phyloP scores from a whole-genome alignment of 2,113 vertebrate genomes.

The Ictalurus punctatus region DNA sequence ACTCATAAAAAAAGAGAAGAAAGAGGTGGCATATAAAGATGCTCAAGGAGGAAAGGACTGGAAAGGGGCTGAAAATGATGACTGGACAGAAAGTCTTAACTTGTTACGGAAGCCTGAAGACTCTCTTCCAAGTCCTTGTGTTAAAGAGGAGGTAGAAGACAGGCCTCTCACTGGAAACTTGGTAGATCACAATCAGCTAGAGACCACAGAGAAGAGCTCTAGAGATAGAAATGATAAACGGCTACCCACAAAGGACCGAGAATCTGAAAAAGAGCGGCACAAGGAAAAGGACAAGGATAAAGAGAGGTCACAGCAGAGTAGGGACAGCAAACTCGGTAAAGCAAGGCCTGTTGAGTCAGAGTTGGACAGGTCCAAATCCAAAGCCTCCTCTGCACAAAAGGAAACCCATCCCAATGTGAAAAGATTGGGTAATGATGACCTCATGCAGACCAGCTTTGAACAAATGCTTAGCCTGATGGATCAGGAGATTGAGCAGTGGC shows the following conservation, averaged over 20 bases:
- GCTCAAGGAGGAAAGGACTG: slow-evolving; percentile 81
- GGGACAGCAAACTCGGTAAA: slow-evolving; percentile 73
- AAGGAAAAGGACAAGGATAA: slow-evolving; percentile 87
- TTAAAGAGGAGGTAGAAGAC: slow-evolving; percentile 83
- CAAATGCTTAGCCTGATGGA: slow-evolving; percentile 98
- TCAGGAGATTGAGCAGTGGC: slow-evolving; percentile 98
- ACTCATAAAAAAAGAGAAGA: slow-evolving; percentile 76
- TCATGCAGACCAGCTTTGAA: slow-evolving; percentile 99
- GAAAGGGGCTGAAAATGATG: slow-evolving; percentile 75
- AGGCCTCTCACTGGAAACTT: slow-evolving; percentile 72
- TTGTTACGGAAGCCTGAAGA: slow-evolving; percentile 69
- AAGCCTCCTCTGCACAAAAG: slow-evolving; percentile 75
- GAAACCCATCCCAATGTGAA: slow-evolving; percentile 92
- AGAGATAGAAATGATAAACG: slow-evolving; percentile 87
- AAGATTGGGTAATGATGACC: slow-evolving; percentile 92
- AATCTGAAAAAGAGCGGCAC: slow-evolving; percentile 88
- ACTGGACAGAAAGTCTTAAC: slow-evolving; percentile 63
- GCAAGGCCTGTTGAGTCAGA: slow-evolving; percentile 71
- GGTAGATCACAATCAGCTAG: slow-evolving; percentile 78
- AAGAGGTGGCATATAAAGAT: slow-evolving; percentile 78
- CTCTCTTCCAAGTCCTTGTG: slow-evolving; percentile 58
- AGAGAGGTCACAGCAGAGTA: slow-evolving; percentile 80
- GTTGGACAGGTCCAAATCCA: slow-evolving; percentile 80
- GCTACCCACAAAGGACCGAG: slow-evolving; percentile 80
- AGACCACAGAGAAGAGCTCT: slow-evolving; percentile 81